Evolutionary conservation across 1,140 invertebrate genomes (phyloP), one percentile per base, ranked within the genome.

Genomic region (Tetragnatha versicolor): DNA sequence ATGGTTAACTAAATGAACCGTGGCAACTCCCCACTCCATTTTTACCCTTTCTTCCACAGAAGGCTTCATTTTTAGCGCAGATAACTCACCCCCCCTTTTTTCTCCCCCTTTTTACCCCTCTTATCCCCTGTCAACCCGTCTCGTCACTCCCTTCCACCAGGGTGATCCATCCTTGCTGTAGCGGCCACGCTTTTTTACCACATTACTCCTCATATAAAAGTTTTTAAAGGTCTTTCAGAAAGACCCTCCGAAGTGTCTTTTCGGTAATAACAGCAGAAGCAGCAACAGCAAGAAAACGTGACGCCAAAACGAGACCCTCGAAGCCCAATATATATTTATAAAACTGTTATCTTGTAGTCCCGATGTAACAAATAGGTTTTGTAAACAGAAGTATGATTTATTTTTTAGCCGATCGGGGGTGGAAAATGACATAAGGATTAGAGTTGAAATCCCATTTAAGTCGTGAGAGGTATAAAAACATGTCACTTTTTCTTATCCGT

Each of bases 261-360:
- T 9, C 9, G 29, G 58, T 73, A 61, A 58, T 58, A 61, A 58
- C 22, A 47, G 35, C 58, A 39, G 66, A 66, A 33, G 55, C 66
- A 35, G 66, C 47, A 77, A n/a, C 58, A 73, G 53, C 29, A 22
- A 22, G 29, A 69, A 53, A 69, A 69, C 66, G n/a, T 35, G 47
- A 35, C 33, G 17, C 37, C 25, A 79, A 55, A 63, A 25, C 25
- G 20, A 42, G 29, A 20, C 25, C 39, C 35, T 27, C 37, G 73
- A 49, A 27, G 37, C 55, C 68, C 20, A 61, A 81, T 61, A 55
- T 81, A 79, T 77, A 63, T 69, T 69, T 69, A 69, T 69, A 69
- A 69, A 69, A 69, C 37, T 49, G 47, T 69, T 69, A 53, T 47
- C 49, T 14, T 37, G 17, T 29, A 69, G 31, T 51, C 29, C 70